Evolutionary conservation across 2,113 vertebrate species (phyloP).

Genomic region (Columba janthina): DNA sequence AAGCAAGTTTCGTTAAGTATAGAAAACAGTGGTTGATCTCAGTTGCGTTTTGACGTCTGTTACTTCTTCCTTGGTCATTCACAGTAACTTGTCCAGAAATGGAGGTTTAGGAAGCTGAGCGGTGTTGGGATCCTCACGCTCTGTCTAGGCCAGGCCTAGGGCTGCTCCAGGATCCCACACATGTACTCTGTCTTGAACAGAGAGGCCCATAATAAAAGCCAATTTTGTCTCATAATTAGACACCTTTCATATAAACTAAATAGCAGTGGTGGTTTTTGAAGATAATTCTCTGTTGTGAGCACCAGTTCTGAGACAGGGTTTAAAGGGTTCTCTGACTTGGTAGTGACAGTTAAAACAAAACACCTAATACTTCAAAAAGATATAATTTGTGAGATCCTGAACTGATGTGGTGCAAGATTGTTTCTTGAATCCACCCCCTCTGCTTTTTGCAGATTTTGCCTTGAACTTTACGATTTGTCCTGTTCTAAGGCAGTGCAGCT

Average conservation of each 20-base stretch:
- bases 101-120: neutral
- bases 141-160: neutral
- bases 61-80: neutral
- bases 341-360: neutral
- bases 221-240: neutral
- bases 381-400: neutral
- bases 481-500: neutral
- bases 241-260: neutral
- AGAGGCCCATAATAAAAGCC: neutral
- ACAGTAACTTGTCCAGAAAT: neutral
- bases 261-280: fast-evolving
- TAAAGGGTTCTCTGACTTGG: neutral
- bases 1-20: neutral
- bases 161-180: neutral
- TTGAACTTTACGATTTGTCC: neutral
- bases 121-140: neutral
- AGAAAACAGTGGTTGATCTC: neutral
- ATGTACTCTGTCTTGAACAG: neutral
- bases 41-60: neutral
- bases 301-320: neutral
- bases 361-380: neutral
- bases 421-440: neutral
- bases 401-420: neutral
- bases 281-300: neutral
- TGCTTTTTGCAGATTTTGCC: neutral